Conservation (phyloP, 2,797 vertebrate species). For the Brachyalestes nurse region DNA sequence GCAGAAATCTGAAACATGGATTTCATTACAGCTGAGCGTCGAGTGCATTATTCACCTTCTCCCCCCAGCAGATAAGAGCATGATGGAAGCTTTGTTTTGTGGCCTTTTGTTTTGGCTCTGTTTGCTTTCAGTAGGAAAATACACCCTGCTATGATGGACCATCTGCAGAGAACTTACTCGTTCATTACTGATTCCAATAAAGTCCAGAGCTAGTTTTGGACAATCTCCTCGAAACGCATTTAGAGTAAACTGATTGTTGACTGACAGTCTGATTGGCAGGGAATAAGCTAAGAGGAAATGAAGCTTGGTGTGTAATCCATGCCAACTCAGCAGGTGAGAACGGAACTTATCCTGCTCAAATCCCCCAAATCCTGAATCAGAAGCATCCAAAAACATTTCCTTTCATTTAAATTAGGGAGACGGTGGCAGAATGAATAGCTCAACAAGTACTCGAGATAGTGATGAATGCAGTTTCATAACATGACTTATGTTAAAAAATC, state of each 20-base stretch:
- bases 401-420: neutral
- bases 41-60: constrained; percentile 41
- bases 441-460: neutral
- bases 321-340: constrained; percentile 37
- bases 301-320: constrained; percentile 48
- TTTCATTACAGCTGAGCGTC: constrained; percentile 49
- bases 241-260: constrained; percentile 2
- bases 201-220: neutral
- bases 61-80: constrained; percentile 37
- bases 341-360: constrained; percentile 6
- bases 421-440: neutral
- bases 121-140: constrained; percentile 6
- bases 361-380: neutral
- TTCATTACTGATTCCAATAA: neutral
- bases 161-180: neutral
- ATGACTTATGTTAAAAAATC: no score
- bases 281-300: constrained; percentile 60
- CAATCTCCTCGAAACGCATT: neutral
- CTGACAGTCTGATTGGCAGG: constrained; percentile 58
- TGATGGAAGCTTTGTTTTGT: constrained; percentile 33
- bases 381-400: neutral
- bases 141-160: neutral
- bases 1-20: constrained; percentile 45
- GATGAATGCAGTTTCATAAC: neutral
- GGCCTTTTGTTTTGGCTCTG: constrained; percentile 28